phyloP scores from a whole-genome alignment of 35 echinoderm and acorn worm genomes.

The Heliocidaris tuberculata region DNA sequence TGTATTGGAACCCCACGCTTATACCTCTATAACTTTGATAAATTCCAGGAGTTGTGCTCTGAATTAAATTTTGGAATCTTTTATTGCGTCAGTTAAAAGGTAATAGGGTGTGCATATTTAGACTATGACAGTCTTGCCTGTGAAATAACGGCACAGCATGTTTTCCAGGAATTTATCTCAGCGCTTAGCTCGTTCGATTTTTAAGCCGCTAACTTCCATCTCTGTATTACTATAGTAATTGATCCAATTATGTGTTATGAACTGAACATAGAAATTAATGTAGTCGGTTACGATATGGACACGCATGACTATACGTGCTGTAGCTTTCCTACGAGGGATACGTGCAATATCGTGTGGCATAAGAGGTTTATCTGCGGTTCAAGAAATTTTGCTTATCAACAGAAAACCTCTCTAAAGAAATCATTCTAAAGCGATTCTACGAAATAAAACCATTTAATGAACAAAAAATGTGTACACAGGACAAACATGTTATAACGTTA shows the following conservation, averaged over 20 bases:
- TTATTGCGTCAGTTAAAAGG: too few species aligned
- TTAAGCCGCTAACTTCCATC: not conserved
- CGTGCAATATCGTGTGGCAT: not conserved
- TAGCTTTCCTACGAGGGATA: not conserved
- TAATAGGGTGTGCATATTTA: not conserved
- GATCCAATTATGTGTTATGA: conserved; percentile 3
- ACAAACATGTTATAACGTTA: too few species aligned
- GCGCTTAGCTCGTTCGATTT: not conserved
- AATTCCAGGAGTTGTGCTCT: too few species aligned
- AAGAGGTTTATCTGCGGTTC: not conserved
- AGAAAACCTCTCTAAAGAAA: too few species aligned
- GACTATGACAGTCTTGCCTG: not conserved
- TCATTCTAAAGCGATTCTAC: too few species aligned
- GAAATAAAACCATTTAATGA: too few species aligned
- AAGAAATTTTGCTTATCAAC: too few species aligned
- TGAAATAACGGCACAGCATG: not conserved
- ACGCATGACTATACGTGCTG: not conserved
- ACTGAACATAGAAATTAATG: not conserved
- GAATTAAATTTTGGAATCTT: too few species aligned
- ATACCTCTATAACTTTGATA: too few species aligned
- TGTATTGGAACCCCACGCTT: too few species aligned
- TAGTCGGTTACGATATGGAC: not conserved
- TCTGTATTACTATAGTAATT: not conserved
- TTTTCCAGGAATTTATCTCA: not conserved
- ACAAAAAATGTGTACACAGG: too few species aligned